Percentiles rank a stretch among this genome's conserved stretches.
These are phyloP conservation scores for Pelobates cultripes DNA, from an alignment of 2,797 vertebrate genomes.

Conservation along the genomic window DNA sequence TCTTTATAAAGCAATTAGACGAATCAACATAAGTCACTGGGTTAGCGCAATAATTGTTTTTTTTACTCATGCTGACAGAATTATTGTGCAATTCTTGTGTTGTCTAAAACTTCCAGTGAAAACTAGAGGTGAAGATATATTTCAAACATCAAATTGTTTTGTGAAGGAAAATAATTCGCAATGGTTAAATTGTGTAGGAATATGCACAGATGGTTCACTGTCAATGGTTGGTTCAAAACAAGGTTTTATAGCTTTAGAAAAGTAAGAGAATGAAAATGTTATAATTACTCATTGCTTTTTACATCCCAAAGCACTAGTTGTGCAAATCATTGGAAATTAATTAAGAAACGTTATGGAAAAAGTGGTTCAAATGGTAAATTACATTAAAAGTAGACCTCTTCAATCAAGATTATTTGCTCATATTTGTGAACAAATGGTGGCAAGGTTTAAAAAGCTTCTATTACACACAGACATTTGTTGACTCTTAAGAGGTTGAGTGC, in stretches of 20 bases:
- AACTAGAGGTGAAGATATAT: background rate
- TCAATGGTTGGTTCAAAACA: conserved; percentile 5
- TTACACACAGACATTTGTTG: background rate
- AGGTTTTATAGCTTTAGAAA: conserved; percentile 3
- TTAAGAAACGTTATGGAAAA: background rate
- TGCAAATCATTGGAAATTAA: background rate
- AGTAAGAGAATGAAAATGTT: background rate
- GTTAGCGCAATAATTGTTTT: background rate
- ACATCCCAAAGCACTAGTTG: background rate
- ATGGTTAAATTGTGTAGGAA: conserved; percentile 1
- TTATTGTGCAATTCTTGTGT: background rate
- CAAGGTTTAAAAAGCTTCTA: background rate
- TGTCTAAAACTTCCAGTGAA: no score
- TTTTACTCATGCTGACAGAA: background rate
- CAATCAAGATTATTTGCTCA: background rate
- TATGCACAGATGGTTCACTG: background rate
- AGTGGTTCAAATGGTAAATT: background rate
- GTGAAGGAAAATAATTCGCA: background rate
- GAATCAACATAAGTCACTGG: background rate
- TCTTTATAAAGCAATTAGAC: background rate
- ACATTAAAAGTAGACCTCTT: background rate
- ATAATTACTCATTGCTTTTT: background rate
- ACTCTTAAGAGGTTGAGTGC: background rate
- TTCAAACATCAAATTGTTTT: background rate
- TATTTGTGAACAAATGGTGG: background rate